Base-by-base conservation (phyloP, 2,797 vertebrate genomes). In the Anisognathus igniventris region DNA sequence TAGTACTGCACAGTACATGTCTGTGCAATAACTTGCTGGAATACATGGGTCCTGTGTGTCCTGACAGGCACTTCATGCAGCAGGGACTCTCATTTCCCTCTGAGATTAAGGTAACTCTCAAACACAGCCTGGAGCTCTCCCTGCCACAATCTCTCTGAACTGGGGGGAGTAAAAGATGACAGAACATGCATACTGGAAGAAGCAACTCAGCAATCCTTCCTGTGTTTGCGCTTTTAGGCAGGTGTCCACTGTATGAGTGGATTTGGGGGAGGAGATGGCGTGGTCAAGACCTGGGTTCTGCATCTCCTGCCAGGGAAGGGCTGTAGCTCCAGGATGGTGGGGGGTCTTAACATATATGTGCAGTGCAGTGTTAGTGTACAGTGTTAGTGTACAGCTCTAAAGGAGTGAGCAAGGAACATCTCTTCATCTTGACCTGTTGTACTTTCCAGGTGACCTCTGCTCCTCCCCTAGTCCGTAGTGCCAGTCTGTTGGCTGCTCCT, bases 361-460 rank as follows among this genome's bases (percentile, higher is more conserved):
- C 83, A 56, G 67, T 17, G 25, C 35, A 25, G 15, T 68, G 47
- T 37, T 79, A 18, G 14, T 30, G 51, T 64, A 20, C 9, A 60
- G 74, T 44, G 19, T 44, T 44, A 44, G 42, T 44, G 44, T 44
- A 48, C 31, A 89, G 56, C 42, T 80, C 48, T 77, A 17, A 22
- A 60, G 71, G 35, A 37, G n/a, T 1, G 12, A 56, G 44, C 37
- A 35, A 64, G 71, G 58, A 54, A 50, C 50, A 61, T 19, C 31
- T 91, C 73, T 91, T 64, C 60, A 91, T 90, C 86, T 25, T 64
- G 50, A 88, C 67, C 64, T 87, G 37, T 79, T 70, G 42, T 90
- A 7, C 57, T 86, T 96, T 95, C 11, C 81, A 96, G 96, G 79
- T 86, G 94, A 85, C 61, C 16, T 53, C 72, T 68, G 62, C 94